phyloP scores from a whole-genome alignment of 2,113 vertebrate species.

The Eurystomus gularis region DNA sequence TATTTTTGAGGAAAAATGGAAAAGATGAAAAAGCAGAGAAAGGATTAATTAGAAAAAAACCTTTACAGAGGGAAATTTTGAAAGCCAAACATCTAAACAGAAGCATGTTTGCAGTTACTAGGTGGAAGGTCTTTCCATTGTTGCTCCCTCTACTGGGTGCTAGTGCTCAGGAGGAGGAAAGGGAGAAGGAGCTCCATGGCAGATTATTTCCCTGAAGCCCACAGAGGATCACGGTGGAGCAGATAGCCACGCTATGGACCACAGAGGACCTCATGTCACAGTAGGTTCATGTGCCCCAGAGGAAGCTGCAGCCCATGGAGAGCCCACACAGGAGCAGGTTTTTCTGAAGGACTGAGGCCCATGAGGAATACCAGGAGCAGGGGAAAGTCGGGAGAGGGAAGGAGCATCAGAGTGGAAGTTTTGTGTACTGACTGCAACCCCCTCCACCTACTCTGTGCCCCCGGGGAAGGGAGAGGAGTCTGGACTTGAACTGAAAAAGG shows the following conservation, averaged over 20 bases:
- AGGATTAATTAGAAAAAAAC: neutral
- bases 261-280: neutral
- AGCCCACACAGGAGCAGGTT: neutral
- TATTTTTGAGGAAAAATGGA: neutral
- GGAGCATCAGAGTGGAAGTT: neutral
- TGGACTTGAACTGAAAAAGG: neutral
- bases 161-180: neutral
- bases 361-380: neutral
- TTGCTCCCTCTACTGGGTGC: neutral
- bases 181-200: neutral
- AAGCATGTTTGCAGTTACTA: neutral
- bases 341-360: neutral
- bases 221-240: neutral
- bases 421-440: neutral
- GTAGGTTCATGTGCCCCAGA: neutral
- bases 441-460: neutral
- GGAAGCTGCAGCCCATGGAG: neutral
- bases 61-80: neutral
- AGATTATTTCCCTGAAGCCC: neutral
- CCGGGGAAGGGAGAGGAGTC: neutral
- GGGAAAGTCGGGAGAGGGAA: neutral
- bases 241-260: neutral
- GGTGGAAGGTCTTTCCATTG: neutral
- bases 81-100: neutral
- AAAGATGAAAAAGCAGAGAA: neutral